phyloP scores from a whole-genome alignment of 2,113 vertebrate species.

The Ochotona princeps region DNA sequence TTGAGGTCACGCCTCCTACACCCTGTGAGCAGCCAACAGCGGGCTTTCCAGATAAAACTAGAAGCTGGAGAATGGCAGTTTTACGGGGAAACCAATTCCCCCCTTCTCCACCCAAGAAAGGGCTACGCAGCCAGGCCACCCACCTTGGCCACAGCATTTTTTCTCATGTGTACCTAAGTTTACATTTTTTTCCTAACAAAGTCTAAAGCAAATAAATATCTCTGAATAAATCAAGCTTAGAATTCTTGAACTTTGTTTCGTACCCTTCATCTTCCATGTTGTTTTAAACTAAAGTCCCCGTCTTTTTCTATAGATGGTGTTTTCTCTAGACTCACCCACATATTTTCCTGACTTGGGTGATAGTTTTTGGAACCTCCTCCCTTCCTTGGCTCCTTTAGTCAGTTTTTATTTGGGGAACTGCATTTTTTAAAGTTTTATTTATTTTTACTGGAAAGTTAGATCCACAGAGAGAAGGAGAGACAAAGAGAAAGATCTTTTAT shows the following conservation, averaged over 20 bases:
- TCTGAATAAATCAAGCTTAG: constrained; percentile 56
- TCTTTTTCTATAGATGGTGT: background rate
- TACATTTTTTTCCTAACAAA: constrained; percentile 50
- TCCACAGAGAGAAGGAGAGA: no score
- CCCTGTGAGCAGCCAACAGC: background rate
- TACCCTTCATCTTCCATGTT: background rate
- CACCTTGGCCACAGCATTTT: constrained; percentile 52
- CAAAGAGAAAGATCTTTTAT: no score
- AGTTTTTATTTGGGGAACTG: background rate
- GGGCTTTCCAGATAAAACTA: background rate
- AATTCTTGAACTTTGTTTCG: constrained; percentile 50
- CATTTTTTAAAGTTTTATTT: no score
- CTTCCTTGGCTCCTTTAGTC: background rate
- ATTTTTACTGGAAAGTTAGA: no score
- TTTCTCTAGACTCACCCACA: constrained; percentile 43
- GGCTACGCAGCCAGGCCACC: constrained; percentile 47
- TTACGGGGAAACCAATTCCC: constrained; percentile 35
- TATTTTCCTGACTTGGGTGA: constrained; percentile 40
- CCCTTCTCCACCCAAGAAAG: background rate
- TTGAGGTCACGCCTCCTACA: background rate
- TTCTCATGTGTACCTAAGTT: constrained; percentile 51
- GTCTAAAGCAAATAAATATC: constrained; percentile 61
- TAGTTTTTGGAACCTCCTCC: background rate
- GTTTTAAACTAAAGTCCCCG: constrained; percentile 2
- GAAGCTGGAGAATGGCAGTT: constrained; percentile 53